Evolutionary conservation across 2,113 vertebrate species (phyloP).

Genomic region (Rhea pennata): DNA sequence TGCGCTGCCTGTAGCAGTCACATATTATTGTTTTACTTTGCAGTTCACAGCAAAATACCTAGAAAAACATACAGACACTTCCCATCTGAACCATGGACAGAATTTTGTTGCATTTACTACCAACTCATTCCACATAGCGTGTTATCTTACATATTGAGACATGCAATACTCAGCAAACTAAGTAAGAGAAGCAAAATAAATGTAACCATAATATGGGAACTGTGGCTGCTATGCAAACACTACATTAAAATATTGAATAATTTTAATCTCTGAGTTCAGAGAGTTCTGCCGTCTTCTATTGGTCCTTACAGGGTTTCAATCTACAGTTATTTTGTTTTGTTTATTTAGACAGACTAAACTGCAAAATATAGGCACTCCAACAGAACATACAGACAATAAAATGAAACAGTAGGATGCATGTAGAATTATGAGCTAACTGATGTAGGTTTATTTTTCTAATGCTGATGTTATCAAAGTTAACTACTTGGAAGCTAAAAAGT

Average conservation of each 20-base stretch:
- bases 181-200: neutral
- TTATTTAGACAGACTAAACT: no score
- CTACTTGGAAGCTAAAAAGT: neutral
- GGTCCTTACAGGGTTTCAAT: neutral
- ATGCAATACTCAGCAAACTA: neutral
- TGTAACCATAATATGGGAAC: neutral
- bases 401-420: neutral
- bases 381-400: neutral
- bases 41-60: neutral
- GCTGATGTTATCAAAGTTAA: neutral
- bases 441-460: neutral
- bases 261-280: neutral
- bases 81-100: fast-evolving
- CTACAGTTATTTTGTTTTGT: neutral
- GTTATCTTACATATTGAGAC: neutral
- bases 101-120: neutral
- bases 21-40: fast-evolving
- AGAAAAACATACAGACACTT: neutral
- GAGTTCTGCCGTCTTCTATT: neutral
- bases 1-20: neutral
- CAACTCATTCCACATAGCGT: neutral
- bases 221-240: neutral
- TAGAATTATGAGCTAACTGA: neutral
- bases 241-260: neutral
- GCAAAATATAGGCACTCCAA: neutral